A percentile compares a stretch with the other conserved stretches of the same genome.
These are phyloP conservation scores for Acanthosoma haemorrhoidale DNA, from an alignment of 2,888 invertebrate species.

Conservation along the genomic window DNA sequence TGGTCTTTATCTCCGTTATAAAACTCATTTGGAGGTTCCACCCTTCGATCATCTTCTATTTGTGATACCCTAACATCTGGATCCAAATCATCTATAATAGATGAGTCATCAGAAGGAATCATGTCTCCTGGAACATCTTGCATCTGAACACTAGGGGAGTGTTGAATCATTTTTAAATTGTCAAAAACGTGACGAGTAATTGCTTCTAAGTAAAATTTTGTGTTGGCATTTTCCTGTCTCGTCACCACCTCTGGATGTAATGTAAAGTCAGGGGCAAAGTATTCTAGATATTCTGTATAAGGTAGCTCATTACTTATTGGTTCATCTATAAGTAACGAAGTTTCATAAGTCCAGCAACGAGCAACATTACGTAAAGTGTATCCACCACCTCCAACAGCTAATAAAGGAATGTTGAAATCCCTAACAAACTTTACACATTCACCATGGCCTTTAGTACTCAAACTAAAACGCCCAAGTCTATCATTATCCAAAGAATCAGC, in stretches of 20 bases:
- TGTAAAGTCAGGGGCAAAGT: constrained; percentile 95
- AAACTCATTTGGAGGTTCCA: constrained; percentile 82
- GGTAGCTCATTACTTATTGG: constrained; percentile 92
- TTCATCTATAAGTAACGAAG: constrained; percentile 87
- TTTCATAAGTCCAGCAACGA: constrained; percentile 98
- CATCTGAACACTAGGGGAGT: constrained; percentile 96
- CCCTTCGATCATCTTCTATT: constrained; percentile 72
- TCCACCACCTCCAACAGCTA: constrained; percentile 79
- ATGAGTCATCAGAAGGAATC: constrained; percentile 39
- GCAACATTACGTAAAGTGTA: constrained; percentile 94
- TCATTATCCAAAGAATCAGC: constrained; percentile 97
- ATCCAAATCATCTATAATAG: constrained; percentile 71
- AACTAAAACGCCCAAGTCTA: constrained; percentile 89
- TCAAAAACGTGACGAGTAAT: constrained; percentile 83
- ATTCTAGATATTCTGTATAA: constrained; percentile 91
- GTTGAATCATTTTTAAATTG: constrained; percentile 86
- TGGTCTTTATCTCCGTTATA: constrained; percentile 87
- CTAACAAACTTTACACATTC: constrained; percentile 97
- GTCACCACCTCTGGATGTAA: constrained; percentile 89
- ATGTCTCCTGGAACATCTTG: constrained; percentile 74
- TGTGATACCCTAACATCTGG: constrained; percentile 73
- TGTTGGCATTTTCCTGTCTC: constrained; percentile 86
- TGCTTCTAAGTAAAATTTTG: constrained; percentile 88
- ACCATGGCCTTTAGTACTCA: constrained; percentile 91
- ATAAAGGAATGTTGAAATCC: constrained; percentile 81